Conservation (phyloP, 1,140 invertebrate species). For the Laupala kohalensis region DNA sequence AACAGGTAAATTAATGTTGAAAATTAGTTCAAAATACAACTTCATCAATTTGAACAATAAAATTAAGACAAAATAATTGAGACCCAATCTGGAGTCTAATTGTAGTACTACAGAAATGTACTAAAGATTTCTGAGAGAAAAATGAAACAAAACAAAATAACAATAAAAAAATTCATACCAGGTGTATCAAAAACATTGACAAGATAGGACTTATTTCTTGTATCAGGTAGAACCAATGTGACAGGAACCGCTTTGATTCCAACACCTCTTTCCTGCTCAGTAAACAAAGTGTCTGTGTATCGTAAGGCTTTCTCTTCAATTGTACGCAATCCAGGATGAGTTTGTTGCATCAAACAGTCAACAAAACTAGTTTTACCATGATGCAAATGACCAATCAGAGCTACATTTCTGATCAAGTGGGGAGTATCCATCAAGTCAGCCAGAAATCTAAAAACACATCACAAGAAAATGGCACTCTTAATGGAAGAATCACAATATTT, state of each 20-base stretch:
- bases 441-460: constrained; percentile 43
- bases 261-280: constrained; percentile 94
- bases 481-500: background rate
- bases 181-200: constrained; percentile 97
- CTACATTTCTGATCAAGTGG: constrained; percentile 88
- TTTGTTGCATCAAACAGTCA: constrained; percentile 93
- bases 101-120: no score
- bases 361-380: constrained; percentile 99
- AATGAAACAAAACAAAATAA: no score
- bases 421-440: constrained; percentile 97
- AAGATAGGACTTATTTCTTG: constrained; percentile 87
- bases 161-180: no score
- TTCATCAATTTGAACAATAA: no score
- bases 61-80: no score
- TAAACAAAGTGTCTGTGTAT: constrained; percentile 95
- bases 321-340: constrained; percentile 75
- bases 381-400: constrained; percentile 91
- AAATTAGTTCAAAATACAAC: no score
- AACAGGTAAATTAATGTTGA: no score
- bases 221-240: constrained; percentile 84
- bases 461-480: background rate
- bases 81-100: no score
- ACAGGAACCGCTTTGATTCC: constrained; percentile 95
- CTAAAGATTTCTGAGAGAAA: no score
- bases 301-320: constrained; percentile 67